These are phyloP conservation scores for Crioceris asparagi DNA, from an alignment of 2,888 invertebrate species.

Conservation along the genomic window DNA sequence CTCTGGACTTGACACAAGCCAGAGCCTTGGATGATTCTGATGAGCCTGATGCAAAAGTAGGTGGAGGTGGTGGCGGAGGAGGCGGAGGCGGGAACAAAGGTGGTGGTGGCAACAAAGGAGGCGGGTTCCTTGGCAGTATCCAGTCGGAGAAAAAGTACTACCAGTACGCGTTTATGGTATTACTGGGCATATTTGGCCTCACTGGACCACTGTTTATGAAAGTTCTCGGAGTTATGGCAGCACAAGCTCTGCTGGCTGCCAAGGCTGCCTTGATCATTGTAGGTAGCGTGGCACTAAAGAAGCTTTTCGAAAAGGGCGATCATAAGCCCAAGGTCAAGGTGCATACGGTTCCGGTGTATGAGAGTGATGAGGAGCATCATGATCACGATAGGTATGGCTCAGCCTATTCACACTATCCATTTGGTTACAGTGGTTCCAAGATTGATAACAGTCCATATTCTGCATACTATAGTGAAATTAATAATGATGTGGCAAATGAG, in stretches of 20 bases:
- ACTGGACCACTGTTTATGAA: slow-evolving; percentile 60
- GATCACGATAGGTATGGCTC: slow-evolving; percentile 16
- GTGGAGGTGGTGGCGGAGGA: slow-evolving; percentile 12
- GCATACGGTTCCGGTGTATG: slow-evolving; percentile 40
- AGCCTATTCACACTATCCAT: slow-evolving; percentile 1
- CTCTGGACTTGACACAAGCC: slow-evolving; percentile 44
- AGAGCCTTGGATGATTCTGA: slow-evolving; percentile 12
- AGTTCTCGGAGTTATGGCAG: slow-evolving; percentile 58
- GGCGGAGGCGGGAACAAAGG: slow-evolving; percentile 14
- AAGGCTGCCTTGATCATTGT: slow-evolving; percentile 64
- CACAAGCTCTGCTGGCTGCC: slow-evolving; percentile 60
- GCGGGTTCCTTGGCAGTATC: slow-evolving; percentile 17
- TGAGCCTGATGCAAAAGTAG: slow-evolving; percentile 10
- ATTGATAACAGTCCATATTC: slow-evolving; percentile 13
- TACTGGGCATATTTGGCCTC: slow-evolving; percentile 45
- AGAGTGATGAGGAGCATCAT: slow-evolving; percentile 28
- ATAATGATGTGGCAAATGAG: slow-evolving; percentile 9
- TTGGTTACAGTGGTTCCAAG: slow-evolving; percentile 7
- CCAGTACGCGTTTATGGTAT: slow-evolving; percentile 32
- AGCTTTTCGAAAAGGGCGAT: slow-evolving; percentile 57
- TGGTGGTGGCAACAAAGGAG: slow-evolving; percentile 12
- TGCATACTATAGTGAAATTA: slow-evolving; percentile 10
- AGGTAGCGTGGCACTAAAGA: slow-evolving; percentile 58
- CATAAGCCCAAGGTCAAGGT: slow-evolving; percentile 58
- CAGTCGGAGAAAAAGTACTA: slow-evolving; percentile 26